These are phyloP conservation scores for Harpegnathos saltator DNA, from an alignment of 1,140 invertebrate genomes.

Conservation along the genomic window DNA sequence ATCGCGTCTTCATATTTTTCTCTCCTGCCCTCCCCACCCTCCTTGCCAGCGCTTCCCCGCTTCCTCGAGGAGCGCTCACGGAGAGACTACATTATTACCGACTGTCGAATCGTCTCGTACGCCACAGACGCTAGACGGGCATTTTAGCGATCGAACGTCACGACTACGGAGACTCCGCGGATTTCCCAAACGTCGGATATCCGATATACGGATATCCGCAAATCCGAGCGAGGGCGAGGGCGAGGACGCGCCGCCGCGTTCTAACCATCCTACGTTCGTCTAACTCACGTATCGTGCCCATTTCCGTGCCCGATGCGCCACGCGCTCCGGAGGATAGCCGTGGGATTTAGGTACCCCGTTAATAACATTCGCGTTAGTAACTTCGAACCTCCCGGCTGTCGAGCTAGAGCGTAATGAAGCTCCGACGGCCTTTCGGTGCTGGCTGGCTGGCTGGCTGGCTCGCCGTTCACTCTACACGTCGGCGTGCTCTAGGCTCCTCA, in stretches of 20 bases:
- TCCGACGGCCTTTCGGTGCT: constrained; percentile 48
- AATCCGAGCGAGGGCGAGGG: constrained; percentile 2
- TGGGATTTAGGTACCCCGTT: constrained; percentile 55
- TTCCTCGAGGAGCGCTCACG: too few species aligned
- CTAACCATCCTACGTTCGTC: constrained; percentile 13
- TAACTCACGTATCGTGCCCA: constrained; percentile 47
- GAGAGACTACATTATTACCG: too few species aligned
- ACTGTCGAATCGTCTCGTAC: too few species aligned
- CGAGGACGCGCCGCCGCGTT: background rate
- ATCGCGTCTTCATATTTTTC: background rate
- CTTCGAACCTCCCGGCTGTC: constrained; percentile 32
- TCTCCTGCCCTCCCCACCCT: background rate
- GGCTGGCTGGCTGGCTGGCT: too few species aligned
- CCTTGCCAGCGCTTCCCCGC: too few species aligned
- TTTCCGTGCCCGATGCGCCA: constrained; percentile 41
- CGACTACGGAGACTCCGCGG: background rate
- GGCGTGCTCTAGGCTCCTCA: constrained; percentile 35
- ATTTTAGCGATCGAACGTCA: background rate
- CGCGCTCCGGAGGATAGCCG: constrained; percentile 25
- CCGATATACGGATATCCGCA: constrained; percentile 39
- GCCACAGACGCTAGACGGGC: too few species aligned
- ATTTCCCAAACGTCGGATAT: constrained; percentile 20
- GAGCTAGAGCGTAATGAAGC: constrained; percentile 46
- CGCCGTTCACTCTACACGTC: background rate
- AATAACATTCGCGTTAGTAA: constrained; percentile 57